These are phyloP conservation scores for Xylophagus ater DNA, from an alignment of 2,888 invertebrate species.

Conservation along the genomic window DNA sequence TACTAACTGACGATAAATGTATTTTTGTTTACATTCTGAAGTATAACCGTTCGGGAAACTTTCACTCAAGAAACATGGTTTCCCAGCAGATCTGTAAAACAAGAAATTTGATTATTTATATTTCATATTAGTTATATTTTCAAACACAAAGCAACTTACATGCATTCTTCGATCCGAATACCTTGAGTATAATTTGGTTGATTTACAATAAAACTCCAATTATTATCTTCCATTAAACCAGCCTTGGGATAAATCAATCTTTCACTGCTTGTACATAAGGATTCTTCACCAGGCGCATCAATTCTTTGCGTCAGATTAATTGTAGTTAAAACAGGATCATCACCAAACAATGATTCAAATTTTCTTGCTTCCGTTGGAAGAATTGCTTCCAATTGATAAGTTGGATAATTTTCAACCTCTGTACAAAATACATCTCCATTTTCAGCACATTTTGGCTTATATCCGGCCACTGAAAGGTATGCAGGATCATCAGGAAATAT, in stretches of 20 bases:
- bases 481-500: slow-evolving; percentile 19
- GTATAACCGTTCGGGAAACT: slow-evolving; percentile 40
- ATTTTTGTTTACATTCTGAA: slow-evolving; percentile 47
- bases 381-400: slow-evolving; percentile 29
- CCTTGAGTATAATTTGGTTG: slow-evolving; percentile 55
- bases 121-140: too few species aligned
- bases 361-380: slow-evolving; percentile 22
- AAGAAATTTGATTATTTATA: too few species aligned
- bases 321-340: slow-evolving; percentile 31
- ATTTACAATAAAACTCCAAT: slow-evolving; percentile 61
- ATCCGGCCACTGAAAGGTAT: slow-evolving; percentile 11
- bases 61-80: slow-evolving; percentile 28
- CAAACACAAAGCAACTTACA: slow-evolving; percentile 48
- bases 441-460: slow-evolving; percentile 16
- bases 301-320: slow-evolving; percentile 42
- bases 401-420: slow-evolving; percentile 39
- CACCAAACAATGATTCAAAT: slow-evolving; percentile 31
- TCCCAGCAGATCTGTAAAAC: background rate
- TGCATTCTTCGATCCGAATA: slow-evolving; percentile 60
- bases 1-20: slow-evolving; percentile 41
- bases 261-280: slow-evolving; percentile 39
- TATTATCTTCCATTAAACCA: slow-evolving; percentile 47
- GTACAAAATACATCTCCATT: slow-evolving; percentile 39
- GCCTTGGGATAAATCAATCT: slow-evolving; percentile 48
- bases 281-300: slow-evolving; percentile 34